A percentile compares a stretch with the other conserved stretches of the same genome.
These are phyloP conservation scores for Mergus octosetaceus DNA, from an alignment of 2,797 vertebrate genomes.

Conservation along the genomic window DNA sequence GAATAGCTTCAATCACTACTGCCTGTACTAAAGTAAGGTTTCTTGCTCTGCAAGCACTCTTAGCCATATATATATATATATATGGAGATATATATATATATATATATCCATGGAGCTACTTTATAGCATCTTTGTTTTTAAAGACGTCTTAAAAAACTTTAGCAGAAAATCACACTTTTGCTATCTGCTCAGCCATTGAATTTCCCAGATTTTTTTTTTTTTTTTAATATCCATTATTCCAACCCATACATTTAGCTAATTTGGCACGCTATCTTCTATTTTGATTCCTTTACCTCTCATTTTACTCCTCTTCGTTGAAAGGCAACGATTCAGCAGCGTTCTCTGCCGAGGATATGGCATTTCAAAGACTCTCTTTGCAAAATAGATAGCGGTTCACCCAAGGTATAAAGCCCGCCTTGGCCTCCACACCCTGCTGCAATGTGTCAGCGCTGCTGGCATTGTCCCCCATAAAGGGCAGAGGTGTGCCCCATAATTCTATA, in stretches of 20 bases:
- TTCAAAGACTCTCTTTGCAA: neutral
- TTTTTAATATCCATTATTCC: neutral
- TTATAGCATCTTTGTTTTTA: neutral
- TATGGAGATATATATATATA: accelerated
- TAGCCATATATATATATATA: accelerated
- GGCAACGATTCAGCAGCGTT: neutral
- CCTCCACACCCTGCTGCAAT: accelerated
- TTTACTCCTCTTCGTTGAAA: neutral
- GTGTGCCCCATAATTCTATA: neutral
- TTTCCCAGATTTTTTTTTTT: too few species aligned
- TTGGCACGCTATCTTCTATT: neutral
- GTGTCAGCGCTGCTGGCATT: neutral
- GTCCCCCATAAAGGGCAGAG: accelerated
- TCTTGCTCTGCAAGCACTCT: neutral
- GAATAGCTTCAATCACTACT: accelerated
- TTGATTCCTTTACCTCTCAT: neutral
- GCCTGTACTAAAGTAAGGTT: neutral
- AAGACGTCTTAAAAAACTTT: neutral
- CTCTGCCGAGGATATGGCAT: neutral
- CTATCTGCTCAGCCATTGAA: neutral
- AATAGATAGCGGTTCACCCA: neutral
- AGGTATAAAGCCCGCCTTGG: neutral
- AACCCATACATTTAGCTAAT: neutral
- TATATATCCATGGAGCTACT: neutral
- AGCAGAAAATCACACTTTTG: accelerated